Evolutionary conservation across 1,140 invertebrate species (phyloP).

Genomic region (Vanessa atalanta): DNA sequence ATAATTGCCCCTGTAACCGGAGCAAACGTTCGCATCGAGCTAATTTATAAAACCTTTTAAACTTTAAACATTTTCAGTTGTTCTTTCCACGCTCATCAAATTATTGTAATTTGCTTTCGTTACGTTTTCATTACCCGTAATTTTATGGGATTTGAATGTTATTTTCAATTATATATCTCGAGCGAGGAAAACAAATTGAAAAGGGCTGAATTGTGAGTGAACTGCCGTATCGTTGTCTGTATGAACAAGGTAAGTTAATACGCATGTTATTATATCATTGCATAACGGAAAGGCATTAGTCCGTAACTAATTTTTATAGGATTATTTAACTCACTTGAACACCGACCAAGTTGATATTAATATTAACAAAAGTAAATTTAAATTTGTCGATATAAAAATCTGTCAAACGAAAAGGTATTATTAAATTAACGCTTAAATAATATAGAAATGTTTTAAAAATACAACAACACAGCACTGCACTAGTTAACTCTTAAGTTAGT

Average conservation of each 20-base stretch:
- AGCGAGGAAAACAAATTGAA: conserved; percentile 16
- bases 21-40: conserved; percentile 20
- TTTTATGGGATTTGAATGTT: conserved; percentile 13
- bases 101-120: conserved; percentile 17
- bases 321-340: conserved; percentile 24
- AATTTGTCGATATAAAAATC: neutral
- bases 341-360: neutral
- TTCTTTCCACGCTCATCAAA: conserved; percentile 11
- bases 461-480: conserved; percentile 28
- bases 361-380: neutral
- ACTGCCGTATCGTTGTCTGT: neutral
- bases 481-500: conserved; percentile 23
- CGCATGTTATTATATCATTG: conserved; percentile 11
- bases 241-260: conserved; percentile 24
- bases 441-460: neutral
- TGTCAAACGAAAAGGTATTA: neutral
- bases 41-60: neutral
- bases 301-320: conserved; percentile 20
- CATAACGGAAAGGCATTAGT: conserved; percentile 8
- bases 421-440: neutral
- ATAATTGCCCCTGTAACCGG: conserved; percentile 5
- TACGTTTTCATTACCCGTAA: conserved; percentile 6
- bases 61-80: conserved; percentile 5
- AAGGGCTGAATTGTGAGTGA: conserved; percentile 20
- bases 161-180: neutral